Conservation (phyloP, 2,888 invertebrate species). For the Parnassius orleans region DNA sequence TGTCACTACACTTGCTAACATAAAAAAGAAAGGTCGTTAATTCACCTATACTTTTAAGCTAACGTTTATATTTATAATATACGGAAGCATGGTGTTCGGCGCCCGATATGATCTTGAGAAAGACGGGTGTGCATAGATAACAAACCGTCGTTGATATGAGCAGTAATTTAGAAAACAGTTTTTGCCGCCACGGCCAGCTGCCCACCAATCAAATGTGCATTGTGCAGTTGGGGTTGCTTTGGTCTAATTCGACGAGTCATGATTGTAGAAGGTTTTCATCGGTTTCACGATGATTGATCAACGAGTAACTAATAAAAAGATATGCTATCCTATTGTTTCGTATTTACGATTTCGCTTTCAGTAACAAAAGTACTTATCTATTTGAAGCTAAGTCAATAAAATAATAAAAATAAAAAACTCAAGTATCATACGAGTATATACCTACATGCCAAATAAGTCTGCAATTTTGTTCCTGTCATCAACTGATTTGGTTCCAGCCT, state of each 20-base stretch:
- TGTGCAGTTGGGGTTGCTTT: conserved; percentile 62
- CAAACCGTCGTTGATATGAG: conserved; percentile 49
- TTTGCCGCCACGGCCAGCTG: conserved; percentile 69
- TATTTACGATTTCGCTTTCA: conserved; percentile 6
- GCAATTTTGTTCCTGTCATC: too few relatives aligned
- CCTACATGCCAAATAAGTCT: too few relatives aligned
- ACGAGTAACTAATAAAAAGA: conserved; percentile 28
- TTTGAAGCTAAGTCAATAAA: neutral
- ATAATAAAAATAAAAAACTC: neutral
- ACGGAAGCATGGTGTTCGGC: conserved; percentile 55
- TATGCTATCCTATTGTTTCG: conserved; percentile 16
- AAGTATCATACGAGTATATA: too few relatives aligned
- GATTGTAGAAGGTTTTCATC: conserved; percentile 47
- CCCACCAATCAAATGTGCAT: conserved; percentile 72
- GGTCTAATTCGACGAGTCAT: conserved; percentile 63
- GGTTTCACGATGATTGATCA: conserved; percentile 38
- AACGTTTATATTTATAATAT: conserved; percentile 39
- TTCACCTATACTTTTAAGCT: conserved; percentile 11
- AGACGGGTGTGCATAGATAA: conserved; percentile 58
- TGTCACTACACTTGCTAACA: conserved; percentile 16
- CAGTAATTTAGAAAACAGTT: conserved; percentile 74
- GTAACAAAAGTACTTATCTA: neutral
- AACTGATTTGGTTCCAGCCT: too few relatives aligned
- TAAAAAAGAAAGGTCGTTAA: conserved; percentile 28
- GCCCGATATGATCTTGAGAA: conserved; percentile 59